phyloP scores from a whole-genome alignment of 2,888 invertebrate species.

The Campoletis raptor region DNA sequence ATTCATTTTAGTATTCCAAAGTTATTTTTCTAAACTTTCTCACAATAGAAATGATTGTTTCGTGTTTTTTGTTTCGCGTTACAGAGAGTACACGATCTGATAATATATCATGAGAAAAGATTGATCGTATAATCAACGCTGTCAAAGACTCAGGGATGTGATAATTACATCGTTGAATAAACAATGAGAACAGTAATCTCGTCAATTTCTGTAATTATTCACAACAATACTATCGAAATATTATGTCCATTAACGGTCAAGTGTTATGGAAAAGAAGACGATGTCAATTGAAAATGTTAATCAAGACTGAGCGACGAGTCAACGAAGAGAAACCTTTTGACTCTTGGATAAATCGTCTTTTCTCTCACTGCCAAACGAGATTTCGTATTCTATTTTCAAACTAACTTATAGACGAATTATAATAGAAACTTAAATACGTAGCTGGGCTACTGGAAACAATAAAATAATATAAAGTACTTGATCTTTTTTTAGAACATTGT shows the following conservation, averaged over 20 bases:
- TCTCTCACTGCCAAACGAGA: constrained; percentile 49
- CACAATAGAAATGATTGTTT: background rate
- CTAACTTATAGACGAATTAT: constrained; percentile 54
- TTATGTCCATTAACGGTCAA: background rate
- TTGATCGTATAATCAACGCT: constrained; percentile 28
- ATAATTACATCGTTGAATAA: constrained; percentile 53
- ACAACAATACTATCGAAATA: constrained; percentile 36
- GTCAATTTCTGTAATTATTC: constrained; percentile 46
- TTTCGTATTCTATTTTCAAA: constrained; percentile 66
- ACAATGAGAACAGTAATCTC: constrained; percentile 23
- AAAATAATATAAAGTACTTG: constrained; percentile 27
- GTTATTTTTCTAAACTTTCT: background rate
- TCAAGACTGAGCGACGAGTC: constrained; percentile 21
- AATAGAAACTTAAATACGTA: constrained; percentile 59
- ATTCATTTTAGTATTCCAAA: background rate
- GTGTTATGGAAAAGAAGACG: background rate
- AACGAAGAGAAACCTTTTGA: background rate
- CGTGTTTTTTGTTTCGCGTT: background rate
- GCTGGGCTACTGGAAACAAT: constrained; percentile 65
- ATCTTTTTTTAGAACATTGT: background rate
- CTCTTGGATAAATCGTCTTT: constrained; percentile 22
- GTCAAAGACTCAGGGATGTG: constrained; percentile 66
- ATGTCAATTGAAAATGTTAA: constrained; percentile 51
- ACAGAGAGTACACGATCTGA: background rate
- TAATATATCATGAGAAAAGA: constrained; percentile 22